Evolutionary conservation across 1,140 invertebrate genomes (phyloP), one percentile per base, ranked within the genome.

Genomic region (Atopsyche davidsoni): DNA sequence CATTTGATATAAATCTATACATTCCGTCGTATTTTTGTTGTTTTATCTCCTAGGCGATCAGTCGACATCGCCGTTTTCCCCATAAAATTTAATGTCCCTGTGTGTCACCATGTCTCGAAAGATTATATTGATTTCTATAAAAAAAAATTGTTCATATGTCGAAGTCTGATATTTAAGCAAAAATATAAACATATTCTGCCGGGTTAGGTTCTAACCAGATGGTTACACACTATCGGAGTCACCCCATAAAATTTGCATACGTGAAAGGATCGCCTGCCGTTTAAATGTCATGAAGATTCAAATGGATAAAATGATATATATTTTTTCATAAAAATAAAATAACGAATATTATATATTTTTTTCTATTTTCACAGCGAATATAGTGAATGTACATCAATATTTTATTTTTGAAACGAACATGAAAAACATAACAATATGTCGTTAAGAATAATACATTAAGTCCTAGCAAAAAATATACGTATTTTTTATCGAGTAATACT

Each of bases 161-260:
- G n/a, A 28, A 28, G 7, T 7, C n/a, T 28, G n/a, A n/a, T n/a
- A n/a, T 28, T 28, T n/a, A 28, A 7, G 7, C 7, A 7, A n/a
- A n/a, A n/a, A n/a, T n/a, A n/a, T n/a, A n/a, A n/a, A n/a, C n/a
- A n/a, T n/a, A n/a, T n/a, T n/a, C n/a, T n/a, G n/a, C n/a, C n/a
- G 7, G 25, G 25, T n/a, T 34, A 46, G 47, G 46, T 46, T 50
- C 38, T 25, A 19, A 55, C 47, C 53, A 55, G 53, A 55, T 50
- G 53, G 47, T 50, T 55, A 46, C 21, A 39, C 35, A 50, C 46
- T 55, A 55, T 46, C 43, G 25, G 14, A 23, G 41, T 50, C 46
- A 36, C 53, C 53, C 53, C 35, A 55, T 50, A 55, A 55, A 51
- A 55, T 55, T 55, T 51, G 40, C 53, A 55, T 51, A 51, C 43